Percentiles rank a stretch among this genome's conserved stretches.
Evolutionary conservation across 2,797 vertebrate species (phyloP).

Genomic region (Sebastes dallii): DNA sequence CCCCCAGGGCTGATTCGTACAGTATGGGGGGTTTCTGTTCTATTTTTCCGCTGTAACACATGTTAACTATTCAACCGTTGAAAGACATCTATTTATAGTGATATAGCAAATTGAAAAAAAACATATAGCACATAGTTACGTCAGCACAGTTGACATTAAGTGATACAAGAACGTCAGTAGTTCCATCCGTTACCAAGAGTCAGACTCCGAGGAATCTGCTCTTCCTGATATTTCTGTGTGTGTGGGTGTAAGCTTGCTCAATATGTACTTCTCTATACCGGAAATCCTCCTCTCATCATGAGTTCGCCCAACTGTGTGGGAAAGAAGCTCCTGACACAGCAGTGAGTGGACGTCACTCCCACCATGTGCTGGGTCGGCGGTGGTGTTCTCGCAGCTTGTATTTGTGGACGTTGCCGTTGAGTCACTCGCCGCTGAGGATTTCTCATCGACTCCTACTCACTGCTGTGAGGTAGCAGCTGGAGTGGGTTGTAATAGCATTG

Average conservation of each 20-base stretch:
- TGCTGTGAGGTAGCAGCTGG: background rate
- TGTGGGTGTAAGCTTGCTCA: slow-evolving; percentile 32
- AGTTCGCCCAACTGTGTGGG: slow-evolving; percentile 46
- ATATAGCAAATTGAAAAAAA: background rate
- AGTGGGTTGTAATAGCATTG: slow-evolving; percentile 19
- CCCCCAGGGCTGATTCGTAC: slow-evolving; percentile 29
- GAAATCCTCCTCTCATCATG: slow-evolving; percentile 36
- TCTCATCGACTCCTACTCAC: slow-evolving; percentile 42
- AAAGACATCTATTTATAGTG: background rate
- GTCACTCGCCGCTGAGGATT: slow-evolving; percentile 20
- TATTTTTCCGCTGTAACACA: slow-evolving; percentile 3
- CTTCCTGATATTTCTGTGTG: slow-evolving; percentile 30
- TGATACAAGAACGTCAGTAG: slow-evolving; percentile 9
- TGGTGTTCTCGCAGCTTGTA: slow-evolving; percentile 56
- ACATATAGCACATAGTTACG: background rate
- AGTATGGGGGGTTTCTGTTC: slow-evolving; percentile 9
- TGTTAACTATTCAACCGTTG: slow-evolving; percentile 2
- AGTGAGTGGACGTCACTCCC: slow-evolving; percentile 40
- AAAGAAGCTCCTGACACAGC: slow-evolving; percentile 56
- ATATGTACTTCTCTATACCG: slow-evolving; percentile 31
- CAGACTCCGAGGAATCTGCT: slow-evolving; percentile 38
- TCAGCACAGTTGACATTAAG: slow-evolving; percentile 26
- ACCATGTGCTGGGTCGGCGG: slow-evolving; percentile 38
- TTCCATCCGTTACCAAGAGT: slow-evolving; percentile 18
- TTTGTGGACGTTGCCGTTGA: slow-evolving; percentile 38